A percentile compares a stretch with the other conserved stretches of the same genome.
Conservation (phyloP, 2,113 vertebrate species). For the Anarrhichthys ocellatus region DNA sequence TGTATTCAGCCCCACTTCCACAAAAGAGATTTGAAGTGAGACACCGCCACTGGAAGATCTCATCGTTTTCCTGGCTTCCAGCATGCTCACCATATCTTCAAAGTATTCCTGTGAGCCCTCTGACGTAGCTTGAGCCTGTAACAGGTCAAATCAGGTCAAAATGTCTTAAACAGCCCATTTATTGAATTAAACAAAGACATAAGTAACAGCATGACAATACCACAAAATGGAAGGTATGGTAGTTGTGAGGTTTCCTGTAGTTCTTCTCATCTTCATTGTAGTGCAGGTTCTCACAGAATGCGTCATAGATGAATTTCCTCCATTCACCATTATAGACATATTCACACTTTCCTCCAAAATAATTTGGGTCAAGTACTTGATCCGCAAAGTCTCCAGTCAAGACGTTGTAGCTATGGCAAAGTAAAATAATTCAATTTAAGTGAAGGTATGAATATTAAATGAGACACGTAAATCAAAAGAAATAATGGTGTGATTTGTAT, state of each 20-base stretch:
- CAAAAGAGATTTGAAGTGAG: constrained; percentile 58
- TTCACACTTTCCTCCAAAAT: constrained; percentile 90
- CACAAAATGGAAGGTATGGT: constrained; percentile 88
- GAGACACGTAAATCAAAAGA: not conserved
- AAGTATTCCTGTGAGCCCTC: constrained; percentile 84
- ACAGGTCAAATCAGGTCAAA: not conserved
- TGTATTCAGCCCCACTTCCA: not conserved
- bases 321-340: constrained; percentile 94
- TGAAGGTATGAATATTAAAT: not conserved
- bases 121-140: constrained; percentile 89
- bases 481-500: not conserved
- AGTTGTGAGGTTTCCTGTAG: constrained; percentile 93
- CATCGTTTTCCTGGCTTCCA: constrained; percentile 74
- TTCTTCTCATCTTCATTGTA: constrained; percentile 91
- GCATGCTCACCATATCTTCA: constrained; percentile 77
- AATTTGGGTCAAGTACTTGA: constrained; percentile 84
- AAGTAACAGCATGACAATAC: constrained; percentile 69
- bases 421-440: constrained; percentile 1
- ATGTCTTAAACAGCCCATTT: not conserved
- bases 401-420: constrained; percentile 86
- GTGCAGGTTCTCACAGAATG: constrained; percentile 88
- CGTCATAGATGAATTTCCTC: constrained; percentile 88
- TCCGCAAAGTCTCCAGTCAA: constrained; percentile 81
- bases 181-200: not conserved
- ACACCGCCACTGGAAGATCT: constrained; percentile 33